Percentiles rank a stretch among this genome's conserved stretches.
phyloP scores from a whole-genome alignment of 2,113 vertebrate species.

The Eudyptes chrysolophus region DNA sequence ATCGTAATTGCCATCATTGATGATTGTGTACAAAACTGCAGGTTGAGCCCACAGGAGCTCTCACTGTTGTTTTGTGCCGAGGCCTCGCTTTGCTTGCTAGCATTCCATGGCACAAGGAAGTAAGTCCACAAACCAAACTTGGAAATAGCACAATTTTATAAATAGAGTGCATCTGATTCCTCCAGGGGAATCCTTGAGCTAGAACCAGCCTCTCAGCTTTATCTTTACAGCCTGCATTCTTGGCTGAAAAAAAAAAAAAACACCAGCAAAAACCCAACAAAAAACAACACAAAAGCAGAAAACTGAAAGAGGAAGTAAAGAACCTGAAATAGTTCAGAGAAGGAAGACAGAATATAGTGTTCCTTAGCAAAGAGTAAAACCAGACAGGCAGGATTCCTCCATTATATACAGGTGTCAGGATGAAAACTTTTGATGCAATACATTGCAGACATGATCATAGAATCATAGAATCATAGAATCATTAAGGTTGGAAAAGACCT shows the following conservation, averaged over 20 bases:
- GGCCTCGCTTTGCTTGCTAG: neutral
- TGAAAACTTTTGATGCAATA: neutral
- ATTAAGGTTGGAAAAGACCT: too few relatives aligned
- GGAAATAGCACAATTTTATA: neutral
- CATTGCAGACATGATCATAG: too few relatives aligned
- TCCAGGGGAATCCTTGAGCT: neutral
- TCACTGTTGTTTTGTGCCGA: neutral
- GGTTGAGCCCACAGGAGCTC: neutral
- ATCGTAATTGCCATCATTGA: neutral
- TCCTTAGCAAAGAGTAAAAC: neutral
- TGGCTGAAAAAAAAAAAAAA: neutral
- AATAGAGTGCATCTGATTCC: neutral
- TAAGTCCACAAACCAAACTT: neutral
- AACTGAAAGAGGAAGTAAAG: neutral
- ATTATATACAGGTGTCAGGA: neutral
- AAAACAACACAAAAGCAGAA: neutral
- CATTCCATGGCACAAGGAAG: neutral
- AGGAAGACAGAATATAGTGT: neutral
- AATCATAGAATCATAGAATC: too few relatives aligned
- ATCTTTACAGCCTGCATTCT: neutral
- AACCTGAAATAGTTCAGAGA: neutral
- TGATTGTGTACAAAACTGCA: neutral
- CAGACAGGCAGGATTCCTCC: conserved; percentile 5
- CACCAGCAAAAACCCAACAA: neutral
- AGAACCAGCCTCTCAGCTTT: neutral